These are phyloP conservation scores for Acanthurus leucopareius DNA, from an alignment of 2,797 vertebrate species.

Conservation along the genomic window DNA sequence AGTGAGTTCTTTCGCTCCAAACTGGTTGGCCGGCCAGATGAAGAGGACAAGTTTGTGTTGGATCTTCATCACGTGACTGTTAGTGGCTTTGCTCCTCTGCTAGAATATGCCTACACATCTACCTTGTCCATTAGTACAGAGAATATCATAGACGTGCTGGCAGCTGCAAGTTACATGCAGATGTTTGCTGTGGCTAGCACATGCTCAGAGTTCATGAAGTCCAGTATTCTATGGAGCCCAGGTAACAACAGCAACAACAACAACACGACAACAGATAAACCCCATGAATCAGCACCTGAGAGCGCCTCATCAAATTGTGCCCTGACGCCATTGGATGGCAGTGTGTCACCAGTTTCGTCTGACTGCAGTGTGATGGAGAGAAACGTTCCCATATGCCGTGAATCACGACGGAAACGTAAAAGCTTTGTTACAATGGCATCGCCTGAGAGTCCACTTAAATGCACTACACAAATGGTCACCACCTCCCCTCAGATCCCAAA, in stretches of 20 bases:
- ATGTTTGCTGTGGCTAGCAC: constrained; percentile 99
- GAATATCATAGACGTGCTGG: constrained; percentile 98
- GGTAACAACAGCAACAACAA: constrained; percentile 69
- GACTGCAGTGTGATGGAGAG: constrained; percentile 97
- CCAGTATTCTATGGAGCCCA: constrained; percentile 96
- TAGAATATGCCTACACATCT: constrained; percentile 98
- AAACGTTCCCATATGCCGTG: constrained; percentile 93
- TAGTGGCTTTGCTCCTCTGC: constrained; percentile 94
- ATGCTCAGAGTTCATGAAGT: constrained; percentile 99
- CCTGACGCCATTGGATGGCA: constrained; percentile 93
- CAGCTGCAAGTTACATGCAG: constrained; percentile 96
- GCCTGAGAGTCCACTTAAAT: constrained; percentile 95
- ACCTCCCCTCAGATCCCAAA: constrained; percentile 93
- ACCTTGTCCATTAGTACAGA: constrained; percentile 98
- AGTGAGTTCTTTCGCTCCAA: constrained; percentile 98
- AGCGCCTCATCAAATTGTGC: constrained; percentile 90
- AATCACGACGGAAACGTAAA: constrained; percentile 95
- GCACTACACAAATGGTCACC: constrained; percentile 90
- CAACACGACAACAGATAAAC: constrained; percentile 86
- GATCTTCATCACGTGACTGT: constrained; percentile 96
- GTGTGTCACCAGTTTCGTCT: constrained; percentile 95
- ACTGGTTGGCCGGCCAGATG: constrained; percentile 92
- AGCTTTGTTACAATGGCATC: constrained; percentile 95
- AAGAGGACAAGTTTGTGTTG: constrained; percentile 92
- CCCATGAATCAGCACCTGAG: constrained; percentile 90